Evolutionary conservation across 2,797 vertebrate genomes (phyloP).

Genomic region (Parauchenoglanis ngamensis): DNA sequence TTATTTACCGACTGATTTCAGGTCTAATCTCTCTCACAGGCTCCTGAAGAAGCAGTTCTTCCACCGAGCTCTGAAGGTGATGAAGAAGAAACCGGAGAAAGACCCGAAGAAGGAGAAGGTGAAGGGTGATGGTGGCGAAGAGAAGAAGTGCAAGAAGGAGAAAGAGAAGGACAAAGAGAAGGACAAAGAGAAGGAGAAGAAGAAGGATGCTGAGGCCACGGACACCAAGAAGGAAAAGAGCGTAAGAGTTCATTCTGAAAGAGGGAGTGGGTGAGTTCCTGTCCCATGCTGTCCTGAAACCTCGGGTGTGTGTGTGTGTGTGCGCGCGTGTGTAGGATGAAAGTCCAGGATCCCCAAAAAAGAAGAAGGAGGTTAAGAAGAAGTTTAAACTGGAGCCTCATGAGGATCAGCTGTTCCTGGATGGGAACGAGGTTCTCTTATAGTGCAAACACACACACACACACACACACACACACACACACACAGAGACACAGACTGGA

Average conservation of each 20-base stretch:
- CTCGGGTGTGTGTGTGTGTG: background rate
- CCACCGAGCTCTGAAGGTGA: constrained; percentile 94
- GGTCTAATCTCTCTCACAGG: constrained; percentile 64
- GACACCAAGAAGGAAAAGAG: constrained; percentile 90
- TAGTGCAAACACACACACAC: background rate
- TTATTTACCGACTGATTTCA: background rate
- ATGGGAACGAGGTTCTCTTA: constrained; percentile 87
- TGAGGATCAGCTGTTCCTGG: constrained; percentile 80
- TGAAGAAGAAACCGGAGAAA: constrained; percentile 98
- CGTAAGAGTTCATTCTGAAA: constrained; percentile 60
- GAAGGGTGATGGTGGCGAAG: constrained; percentile 60
- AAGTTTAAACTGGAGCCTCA: constrained; percentile 98
- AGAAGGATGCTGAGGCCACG: constrained; percentile 80
- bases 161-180: constrained; percentile 77
- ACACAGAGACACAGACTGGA: background rate
- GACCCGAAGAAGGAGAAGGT: constrained; percentile 84
- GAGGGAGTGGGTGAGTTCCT: background rate
- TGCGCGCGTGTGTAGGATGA: constrained; percentile 81
- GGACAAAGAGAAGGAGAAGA: constrained; percentile 86
- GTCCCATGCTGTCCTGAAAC: background rate
- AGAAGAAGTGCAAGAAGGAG: constrained; percentile 75
- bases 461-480: background rate
- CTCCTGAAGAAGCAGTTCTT: constrained; percentile 98
- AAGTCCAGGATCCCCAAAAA: constrained; percentile 92
- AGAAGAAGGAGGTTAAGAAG: constrained; percentile 96